phyloP scores from a whole-genome alignment of 1,140 invertebrate species.

The Megalopta genalis region DNA sequence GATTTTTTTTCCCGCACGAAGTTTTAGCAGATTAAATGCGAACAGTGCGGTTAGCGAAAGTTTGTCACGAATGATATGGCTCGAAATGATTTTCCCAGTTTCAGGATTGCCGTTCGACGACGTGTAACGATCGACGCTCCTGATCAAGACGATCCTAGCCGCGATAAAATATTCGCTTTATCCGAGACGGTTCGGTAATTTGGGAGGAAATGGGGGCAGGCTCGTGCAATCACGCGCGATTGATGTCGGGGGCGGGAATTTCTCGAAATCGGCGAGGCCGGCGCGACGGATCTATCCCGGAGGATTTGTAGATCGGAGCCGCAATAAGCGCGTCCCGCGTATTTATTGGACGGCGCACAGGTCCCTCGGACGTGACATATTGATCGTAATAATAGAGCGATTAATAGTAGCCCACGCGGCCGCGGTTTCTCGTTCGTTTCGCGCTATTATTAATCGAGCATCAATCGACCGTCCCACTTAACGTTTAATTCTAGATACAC shows the following conservation, averaged over 20 bases:
- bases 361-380: neutral
- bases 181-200: too few relatives aligned
- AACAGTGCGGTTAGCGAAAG: too few relatives aligned
- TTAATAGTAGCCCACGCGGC: conserved; percentile 27
- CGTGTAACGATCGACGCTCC: too few relatives aligned
- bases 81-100: too few relatives aligned
- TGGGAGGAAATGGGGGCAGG: too few relatives aligned
- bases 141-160: too few relatives aligned
- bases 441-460: conserved; percentile 38
- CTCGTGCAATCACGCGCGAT: neutral
- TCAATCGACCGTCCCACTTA: conserved; percentile 41
- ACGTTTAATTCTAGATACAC: conserved; percentile 30
- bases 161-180: too few relatives aligned
- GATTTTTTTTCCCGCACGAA: too few relatives aligned
- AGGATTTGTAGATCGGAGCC: neutral
- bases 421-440: conserved; percentile 9
- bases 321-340: neutral
- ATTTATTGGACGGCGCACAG: neutral
- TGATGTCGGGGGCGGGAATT: neutral
- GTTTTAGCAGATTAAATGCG: too few relatives aligned
- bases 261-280: too few relatives aligned
- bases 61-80: too few relatives aligned
- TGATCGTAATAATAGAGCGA: conserved; percentile 28
- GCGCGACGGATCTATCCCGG: neutral
- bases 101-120: too few relatives aligned